Evolutionary conservation across 2,797 vertebrate species (phyloP).

Genomic region (Scarus forsteni): DNA sequence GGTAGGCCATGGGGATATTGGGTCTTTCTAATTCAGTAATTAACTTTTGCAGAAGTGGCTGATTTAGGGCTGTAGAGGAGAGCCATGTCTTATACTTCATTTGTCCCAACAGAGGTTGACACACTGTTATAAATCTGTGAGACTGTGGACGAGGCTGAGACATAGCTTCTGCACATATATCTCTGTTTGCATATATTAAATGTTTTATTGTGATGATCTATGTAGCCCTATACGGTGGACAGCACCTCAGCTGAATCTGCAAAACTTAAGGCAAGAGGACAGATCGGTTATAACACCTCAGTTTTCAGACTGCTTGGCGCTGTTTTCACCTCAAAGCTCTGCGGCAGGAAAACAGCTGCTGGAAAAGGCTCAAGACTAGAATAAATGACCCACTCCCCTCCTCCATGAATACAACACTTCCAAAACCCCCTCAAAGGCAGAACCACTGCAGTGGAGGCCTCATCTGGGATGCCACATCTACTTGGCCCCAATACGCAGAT

Average conservation of each 20-base stretch:
- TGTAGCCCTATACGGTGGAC: conserved; percentile 43
- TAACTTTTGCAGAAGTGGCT: conserved; percentile 50
- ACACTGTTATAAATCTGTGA: conserved; percentile 58
- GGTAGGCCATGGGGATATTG: conserved; percentile 48
- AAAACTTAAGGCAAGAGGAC: conserved; percentile 39
- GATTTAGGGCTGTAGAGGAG: conserved; percentile 54
- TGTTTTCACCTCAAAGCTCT: conserved; percentile 50
- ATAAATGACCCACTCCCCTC: conserved; percentile 62
- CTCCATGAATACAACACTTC: conserved; percentile 72
- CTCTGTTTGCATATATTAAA: conserved; percentile 63
- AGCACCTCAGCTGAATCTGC: conserved; percentile 30
- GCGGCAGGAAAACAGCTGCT: conserved; percentile 48
- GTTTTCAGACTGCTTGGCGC: conserved; percentile 42
- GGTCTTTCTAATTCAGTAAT: conserved; percentile 66
- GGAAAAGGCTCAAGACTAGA: conserved; percentile 62
- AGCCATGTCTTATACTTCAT: conserved; percentile 51
- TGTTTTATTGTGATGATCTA: conserved; percentile 64
- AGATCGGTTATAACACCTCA: conserved; percentile 38
- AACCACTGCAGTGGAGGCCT: conserved; percentile 74
- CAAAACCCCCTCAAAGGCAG: conserved; percentile 75
- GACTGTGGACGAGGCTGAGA: conserved; percentile 13
- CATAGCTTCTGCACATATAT: conserved; percentile 25
- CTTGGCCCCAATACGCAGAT: conserved; percentile 74
- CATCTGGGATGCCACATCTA: conserved; percentile 71
- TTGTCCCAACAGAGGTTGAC: conserved; percentile 52